Conservation (phyloP, 2,113 vertebrate genomes). For the Actenoides hombroni region DNA sequence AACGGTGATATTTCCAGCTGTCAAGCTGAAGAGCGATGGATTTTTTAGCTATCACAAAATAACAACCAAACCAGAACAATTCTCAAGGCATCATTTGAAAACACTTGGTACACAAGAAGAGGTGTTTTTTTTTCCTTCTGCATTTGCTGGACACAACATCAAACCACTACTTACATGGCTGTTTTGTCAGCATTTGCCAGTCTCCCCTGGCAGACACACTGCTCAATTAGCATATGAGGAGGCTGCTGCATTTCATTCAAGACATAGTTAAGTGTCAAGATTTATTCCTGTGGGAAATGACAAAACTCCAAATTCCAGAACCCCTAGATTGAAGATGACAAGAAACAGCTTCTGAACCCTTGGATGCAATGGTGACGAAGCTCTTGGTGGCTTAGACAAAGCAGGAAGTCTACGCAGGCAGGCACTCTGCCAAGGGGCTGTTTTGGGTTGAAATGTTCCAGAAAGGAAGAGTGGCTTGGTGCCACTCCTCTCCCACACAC, state of each 20-base stretch:
- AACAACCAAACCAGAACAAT: constrained; percentile 39
- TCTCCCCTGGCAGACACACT: constrained; percentile 7
- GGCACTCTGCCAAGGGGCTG: neutral
- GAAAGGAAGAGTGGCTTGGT: neutral
- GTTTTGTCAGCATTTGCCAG: constrained; percentile 21
- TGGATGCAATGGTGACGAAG: neutral
- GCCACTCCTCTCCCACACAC: neutral
- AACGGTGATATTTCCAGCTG: neutral
- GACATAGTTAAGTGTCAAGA: constrained; percentile 9
- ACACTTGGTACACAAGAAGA: neutral
- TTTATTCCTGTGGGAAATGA: constrained; percentile 6
- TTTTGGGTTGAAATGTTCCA: neutral
- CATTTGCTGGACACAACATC: constrained; percentile 37
- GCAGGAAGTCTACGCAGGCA: neutral
- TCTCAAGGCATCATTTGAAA: constrained; percentile 2
- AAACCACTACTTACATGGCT: neutral
- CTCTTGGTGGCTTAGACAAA: neutral
- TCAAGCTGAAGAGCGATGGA: neutral
- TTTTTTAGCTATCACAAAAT: constrained; percentile 18
- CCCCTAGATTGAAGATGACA: neutral
- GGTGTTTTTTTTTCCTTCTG: neutral
- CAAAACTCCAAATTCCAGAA: neutral
- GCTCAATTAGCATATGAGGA: constrained; percentile 37
- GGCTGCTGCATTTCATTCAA: constrained; percentile 25
- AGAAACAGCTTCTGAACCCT: neutral